Evolutionary conservation across 2,888 invertebrate genomes (phyloP).

Genomic region (Ditula angustiorana): DNA sequence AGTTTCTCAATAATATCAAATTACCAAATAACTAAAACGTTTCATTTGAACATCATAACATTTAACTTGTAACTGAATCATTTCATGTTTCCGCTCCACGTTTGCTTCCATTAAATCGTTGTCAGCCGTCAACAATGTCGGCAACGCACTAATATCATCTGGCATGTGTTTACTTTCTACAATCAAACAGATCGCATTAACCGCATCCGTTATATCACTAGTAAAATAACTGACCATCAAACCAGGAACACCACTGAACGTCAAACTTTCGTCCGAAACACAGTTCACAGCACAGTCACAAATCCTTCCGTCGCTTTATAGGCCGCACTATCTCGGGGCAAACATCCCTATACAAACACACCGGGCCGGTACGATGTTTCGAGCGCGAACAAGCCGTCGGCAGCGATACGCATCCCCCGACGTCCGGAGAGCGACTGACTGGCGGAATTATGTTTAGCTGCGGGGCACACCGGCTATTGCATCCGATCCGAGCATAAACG

Average conservation of each 20-base stretch:
- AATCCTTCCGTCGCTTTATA: conserved; percentile 66
- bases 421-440: conserved; percentile 78
- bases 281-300: conserved; percentile 67
- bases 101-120: conserved; percentile 71
- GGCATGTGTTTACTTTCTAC: conserved; percentile 77
- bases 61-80: conserved; percentile 66
- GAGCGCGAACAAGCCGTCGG: conserved; percentile 65
- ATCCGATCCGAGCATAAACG: conserved; percentile 82
- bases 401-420: conserved; percentile 69
- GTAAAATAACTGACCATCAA: conserved; percentile 68
- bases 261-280: conserved; percentile 48
- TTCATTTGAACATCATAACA: conserved; percentile 58
- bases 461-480: conserved; percentile 84
- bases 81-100: conserved; percentile 71
- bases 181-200: conserved; percentile 77
- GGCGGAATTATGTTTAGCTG: conserved; percentile 79
- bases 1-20: conserved; percentile 52
- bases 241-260: conserved; percentile 59
- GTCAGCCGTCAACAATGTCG: conserved; percentile 60
- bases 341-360: conserved; percentile 78
- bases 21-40: conserved; percentile 54
- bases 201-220: conserved; percentile 61
- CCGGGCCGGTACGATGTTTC: conserved; percentile 69
- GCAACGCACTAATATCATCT: conserved; percentile 66
- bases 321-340: conserved; percentile 76